A percentile compares a stretch with the other conserved stretches of the same genome.
Conservation (phyloP, 2,888 invertebrate genomes). For the Vandiemenella viatica region DNA sequence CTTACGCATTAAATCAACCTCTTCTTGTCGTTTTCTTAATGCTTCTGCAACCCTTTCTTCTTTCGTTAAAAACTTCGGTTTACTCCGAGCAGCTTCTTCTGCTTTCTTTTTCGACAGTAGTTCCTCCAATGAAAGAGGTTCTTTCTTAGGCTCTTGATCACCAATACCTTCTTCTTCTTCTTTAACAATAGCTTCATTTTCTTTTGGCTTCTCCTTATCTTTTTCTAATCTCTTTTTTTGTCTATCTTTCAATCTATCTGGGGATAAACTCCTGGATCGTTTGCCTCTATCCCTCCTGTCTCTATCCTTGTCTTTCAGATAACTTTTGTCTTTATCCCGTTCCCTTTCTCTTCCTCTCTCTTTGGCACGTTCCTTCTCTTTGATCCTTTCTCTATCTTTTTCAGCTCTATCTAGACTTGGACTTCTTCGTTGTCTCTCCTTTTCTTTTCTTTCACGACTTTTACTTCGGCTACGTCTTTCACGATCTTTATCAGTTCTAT, state of each 20-base stretch:
- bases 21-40: constrained; percentile 72
- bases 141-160: constrained; percentile 43
- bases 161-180: constrained; percentile 24
- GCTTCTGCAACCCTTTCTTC: constrained; percentile 88
- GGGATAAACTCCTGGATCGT: not conserved
- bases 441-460: not conserved
- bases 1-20: constrained; percentile 67
- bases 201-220: constrained; percentile 1
- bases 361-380: not conserved
- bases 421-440: not conserved
- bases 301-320: not conserved
- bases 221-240: not conserved
- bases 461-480: not conserved
- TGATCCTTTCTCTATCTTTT: not conserved
- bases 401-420: not conserved
- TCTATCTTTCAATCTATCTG: not conserved
- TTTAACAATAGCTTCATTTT: constrained; percentile 25
- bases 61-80: constrained; percentile 93
- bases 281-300: not conserved
- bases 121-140: constrained; percentile 92
- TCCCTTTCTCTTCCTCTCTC: not conserved
- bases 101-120: constrained; percentile 89
- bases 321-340: not conserved
- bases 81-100: constrained; percentile 85
- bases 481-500: not conserved